Evolutionary conservation across 2,797 vertebrate species (phyloP).

Genomic region (Tamandua tetradactyla): DNA sequence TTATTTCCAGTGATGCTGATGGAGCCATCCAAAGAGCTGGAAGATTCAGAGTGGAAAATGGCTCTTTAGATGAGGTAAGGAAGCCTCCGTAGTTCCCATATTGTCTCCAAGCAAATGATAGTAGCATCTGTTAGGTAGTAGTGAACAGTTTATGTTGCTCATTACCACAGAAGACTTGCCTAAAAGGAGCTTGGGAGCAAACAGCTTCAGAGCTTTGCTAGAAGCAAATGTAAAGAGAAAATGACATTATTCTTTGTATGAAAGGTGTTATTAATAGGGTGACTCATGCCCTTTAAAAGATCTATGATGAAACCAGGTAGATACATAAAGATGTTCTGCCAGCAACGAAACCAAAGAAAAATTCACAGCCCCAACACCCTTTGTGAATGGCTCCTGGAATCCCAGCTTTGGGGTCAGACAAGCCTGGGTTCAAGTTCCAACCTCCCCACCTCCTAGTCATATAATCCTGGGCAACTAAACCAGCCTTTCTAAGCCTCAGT

Average conservation of each 20-base stretch:
- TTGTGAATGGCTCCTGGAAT: background rate
- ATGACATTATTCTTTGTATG: background rate
- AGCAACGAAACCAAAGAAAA: background rate
- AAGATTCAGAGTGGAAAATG: conserved; percentile 99
- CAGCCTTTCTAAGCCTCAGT: background rate
- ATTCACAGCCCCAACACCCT: background rate
- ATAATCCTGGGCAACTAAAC: background rate
- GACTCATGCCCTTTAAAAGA: background rate
- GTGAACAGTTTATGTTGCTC: background rate
- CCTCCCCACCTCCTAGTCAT: background rate
- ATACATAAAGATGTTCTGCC: background rate
- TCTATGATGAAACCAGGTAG: background rate
- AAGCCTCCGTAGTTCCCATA: background rate
- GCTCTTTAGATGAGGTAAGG: conserved; percentile 94
- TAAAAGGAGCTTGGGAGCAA: background rate
- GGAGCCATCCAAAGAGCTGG: conserved; percentile 99
- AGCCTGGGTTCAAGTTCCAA: background rate
- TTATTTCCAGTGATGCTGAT: conserved; percentile 98
- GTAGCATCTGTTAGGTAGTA: background rate
- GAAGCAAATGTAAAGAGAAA: background rate
- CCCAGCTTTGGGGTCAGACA: background rate
- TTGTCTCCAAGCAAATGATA: background rate
- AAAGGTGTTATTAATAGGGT: background rate
- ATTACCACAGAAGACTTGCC: background rate
- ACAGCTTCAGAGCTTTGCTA: background rate